Conservation (phyloP, 2,797 vertebrate genomes). For the Pseudomugil tenellus region DNA sequence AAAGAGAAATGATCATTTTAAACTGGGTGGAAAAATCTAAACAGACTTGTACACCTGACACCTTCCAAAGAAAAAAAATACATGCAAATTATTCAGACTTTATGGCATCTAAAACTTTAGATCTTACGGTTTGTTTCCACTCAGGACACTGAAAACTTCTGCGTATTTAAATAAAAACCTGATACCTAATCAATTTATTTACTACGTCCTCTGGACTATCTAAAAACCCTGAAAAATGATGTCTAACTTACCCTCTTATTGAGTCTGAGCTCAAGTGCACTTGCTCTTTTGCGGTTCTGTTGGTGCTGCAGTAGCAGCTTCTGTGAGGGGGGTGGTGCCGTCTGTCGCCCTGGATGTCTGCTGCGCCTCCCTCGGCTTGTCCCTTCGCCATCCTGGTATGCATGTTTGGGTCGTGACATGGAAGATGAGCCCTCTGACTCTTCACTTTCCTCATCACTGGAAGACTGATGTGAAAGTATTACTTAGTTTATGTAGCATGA, state of each 20-base stretch:
- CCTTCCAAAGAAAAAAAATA: background rate
- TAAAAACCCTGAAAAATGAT: background rate
- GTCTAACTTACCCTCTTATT: slow-evolving; percentile 79
- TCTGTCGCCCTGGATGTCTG: slow-evolving; percentile 60
- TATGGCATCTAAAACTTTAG: background rate
- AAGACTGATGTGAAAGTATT: slow-evolving; percentile 66
- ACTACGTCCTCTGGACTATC: background rate
- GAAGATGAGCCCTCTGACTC: slow-evolving; percentile 66
- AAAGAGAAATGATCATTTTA: background rate
- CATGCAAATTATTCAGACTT: background rate
- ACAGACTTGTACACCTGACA: background rate
- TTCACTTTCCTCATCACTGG: slow-evolving; percentile 77
- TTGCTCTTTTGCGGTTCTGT: slow-evolving; percentile 83
- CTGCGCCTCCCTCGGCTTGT: slow-evolving; percentile 37
- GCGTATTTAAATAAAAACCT: no score
- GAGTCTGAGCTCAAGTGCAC: slow-evolving; percentile 79
- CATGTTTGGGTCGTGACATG: slow-evolving; percentile 69
- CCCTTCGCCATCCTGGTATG: slow-evolving; percentile 71
- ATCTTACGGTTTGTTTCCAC: background rate
- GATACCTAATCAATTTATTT: background rate
- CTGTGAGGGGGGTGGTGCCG: slow-evolving; percentile 83
- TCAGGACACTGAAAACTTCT: background rate
- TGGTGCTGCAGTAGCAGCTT: slow-evolving; percentile 84
- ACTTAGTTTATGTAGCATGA: no score
- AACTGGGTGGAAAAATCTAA: background rate